phyloP scores from a whole-genome alignment of 2,113 vertebrate species.

The Osmerus mordax region DNA sequence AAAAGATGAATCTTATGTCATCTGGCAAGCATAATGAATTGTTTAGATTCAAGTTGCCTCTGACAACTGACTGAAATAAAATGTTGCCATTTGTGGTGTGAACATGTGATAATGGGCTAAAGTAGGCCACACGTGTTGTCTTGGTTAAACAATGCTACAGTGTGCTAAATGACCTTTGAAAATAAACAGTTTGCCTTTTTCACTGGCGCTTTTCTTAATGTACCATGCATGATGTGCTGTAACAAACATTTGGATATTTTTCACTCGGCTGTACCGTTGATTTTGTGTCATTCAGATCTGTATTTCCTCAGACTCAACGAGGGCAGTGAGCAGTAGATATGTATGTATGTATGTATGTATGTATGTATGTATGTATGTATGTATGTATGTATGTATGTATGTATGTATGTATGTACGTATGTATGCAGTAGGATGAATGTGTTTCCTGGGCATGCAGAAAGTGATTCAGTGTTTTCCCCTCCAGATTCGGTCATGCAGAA shows the following conservation, averaged over 20 bases:
- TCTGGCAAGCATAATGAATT: too few species aligned
- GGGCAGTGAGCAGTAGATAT: not conserved
- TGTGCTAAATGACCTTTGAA: slow-evolving; percentile 20
- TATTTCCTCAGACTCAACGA: slow-evolving; percentile 26
- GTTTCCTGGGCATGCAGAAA: too few species aligned
- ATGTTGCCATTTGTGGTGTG: not conserved
- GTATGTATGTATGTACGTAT: too few species aligned
- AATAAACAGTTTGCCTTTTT: slow-evolving; percentile 5
- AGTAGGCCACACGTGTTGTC: slow-evolving; percentile 5
- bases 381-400: too few species aligned
- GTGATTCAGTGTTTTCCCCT: not conserved
- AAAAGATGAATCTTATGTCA: too few species aligned
- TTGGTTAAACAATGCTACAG: slow-evolving; percentile 12
- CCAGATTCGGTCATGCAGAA: not conserved
- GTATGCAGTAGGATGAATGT: too few species aligned
- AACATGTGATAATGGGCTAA: slow-evolving; percentile 13
- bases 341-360: too few species aligned
- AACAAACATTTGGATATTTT: slow-evolving; percentile 10
- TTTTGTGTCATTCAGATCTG: not conserved
- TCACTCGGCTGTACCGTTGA: not conserved
- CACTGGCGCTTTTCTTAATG: slow-evolving; percentile 17
- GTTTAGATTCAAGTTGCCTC: too few species aligned
- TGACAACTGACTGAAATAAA: too few species aligned
- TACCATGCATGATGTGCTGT: slow-evolving; percentile 13
- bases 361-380: too few species aligned